Conservation (phyloP, 2,888 invertebrate species). For the Macaria liturata region DNA sequence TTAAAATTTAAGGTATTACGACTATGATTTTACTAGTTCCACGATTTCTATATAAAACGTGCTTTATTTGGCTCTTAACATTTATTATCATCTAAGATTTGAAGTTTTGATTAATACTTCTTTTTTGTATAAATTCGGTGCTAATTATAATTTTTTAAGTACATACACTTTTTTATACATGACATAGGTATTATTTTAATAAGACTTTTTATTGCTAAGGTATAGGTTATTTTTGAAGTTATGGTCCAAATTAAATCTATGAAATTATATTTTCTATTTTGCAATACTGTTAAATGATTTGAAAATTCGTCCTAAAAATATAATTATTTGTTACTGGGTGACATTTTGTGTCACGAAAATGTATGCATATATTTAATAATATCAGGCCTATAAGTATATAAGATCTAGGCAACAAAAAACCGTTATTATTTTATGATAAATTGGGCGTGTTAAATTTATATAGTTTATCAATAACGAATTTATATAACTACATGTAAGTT, state of each 20-base stretch:
- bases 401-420: too few species aligned
- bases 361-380: too few species aligned
- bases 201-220: conserved; percentile 6
- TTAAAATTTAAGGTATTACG: conserved; percentile 20
- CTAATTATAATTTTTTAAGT: conserved; percentile 43
- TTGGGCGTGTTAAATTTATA: conserved; percentile 31
- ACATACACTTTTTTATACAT: conserved; percentile 39
- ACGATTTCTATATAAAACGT: neutral
- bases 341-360: too few species aligned
- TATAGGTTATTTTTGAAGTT: neutral
- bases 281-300: too few species aligned
- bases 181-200: conserved; percentile 34
- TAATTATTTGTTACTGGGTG: too few species aligned
- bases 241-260: too few species aligned
- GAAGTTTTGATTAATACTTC: conserved; percentile 20
- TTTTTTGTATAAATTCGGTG: conserved; percentile 50
- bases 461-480: conserved; percentile 48
- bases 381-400: too few species aligned
- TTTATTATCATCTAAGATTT: neutral
- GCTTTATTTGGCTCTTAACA: neutral
- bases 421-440: conserved; percentile 16
- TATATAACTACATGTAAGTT: conserved; percentile 39
- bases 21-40: neutral
- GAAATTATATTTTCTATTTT: too few species aligned
- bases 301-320: too few species aligned